Evolutionary conservation across 2,888 invertebrate genomes (phyloP), one percentile per base, ranked within the genome.

Genomic region (Nomada fucata): DNA sequence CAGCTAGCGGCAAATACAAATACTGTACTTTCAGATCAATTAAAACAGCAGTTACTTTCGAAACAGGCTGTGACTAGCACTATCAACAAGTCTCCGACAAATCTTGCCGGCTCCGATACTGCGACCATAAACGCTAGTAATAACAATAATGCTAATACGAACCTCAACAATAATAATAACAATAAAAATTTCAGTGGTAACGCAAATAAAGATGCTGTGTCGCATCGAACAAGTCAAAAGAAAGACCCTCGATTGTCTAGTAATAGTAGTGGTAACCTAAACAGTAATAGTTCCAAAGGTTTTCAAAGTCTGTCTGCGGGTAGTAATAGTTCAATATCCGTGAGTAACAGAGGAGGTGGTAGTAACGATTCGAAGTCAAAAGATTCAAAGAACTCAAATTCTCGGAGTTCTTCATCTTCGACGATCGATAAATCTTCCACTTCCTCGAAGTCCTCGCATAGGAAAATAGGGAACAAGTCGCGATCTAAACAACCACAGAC

Each of bases 161-260:
- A 89, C 86, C 81, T 89, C 89, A 90, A 86, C 89, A 91, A 87
- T 86, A 92, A 90, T 88, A 91, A 88, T 87, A 90, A 91, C 85
- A 92, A 93, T 91, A 91, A 91, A 90, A 91, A 87, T 91, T 86
- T 91, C 87, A 92, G 90, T 92, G 91, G 91, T 92, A 91, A 90
- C 85, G 89, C 89, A 90, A 92, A 91, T 91, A 92, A 92, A 92
- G 93, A 93, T 91, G 91, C 90, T 89, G 89, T 91, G 86, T 92
- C 91, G 91, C 92, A 93, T 92, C 93, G 93, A 85, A 88, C 91
- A 89, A 92, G 90, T 89, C 93, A 93, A 92, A 93, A 93, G 91
- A 93, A 93, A 93, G 93, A 93, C 87, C 89, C 91, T 89, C 90
- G 92, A 90, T 89, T 91, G 90, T 92, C 92, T 91, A 91, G 89